These are phyloP conservation scores for Micoletzkya japonica DNA, from an alignment of 2,888 invertebrate species.

Conservation along the genomic window DNA sequence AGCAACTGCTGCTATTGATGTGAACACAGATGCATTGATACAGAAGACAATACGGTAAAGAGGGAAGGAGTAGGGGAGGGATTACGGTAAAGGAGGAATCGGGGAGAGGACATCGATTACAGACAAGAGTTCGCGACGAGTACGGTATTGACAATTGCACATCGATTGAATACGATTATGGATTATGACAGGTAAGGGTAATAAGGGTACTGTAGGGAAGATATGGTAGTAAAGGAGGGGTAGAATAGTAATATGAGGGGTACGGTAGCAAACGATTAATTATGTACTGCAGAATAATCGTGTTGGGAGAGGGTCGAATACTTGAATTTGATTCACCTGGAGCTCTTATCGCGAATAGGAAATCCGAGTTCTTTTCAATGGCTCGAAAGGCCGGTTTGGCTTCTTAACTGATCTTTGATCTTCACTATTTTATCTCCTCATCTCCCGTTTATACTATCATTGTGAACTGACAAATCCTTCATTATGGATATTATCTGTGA, in stretches of 20 bases:
- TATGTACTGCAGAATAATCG: slow-evolving; percentile 66
- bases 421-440: no score
- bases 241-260: not conserved
- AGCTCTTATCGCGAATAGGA: slow-evolving; percentile 60
- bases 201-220: not conserved
- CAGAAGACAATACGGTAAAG: slow-evolving; percentile 64
- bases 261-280: slow-evolving; percentile 34
- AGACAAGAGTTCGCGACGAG: slow-evolving; percentile 11
- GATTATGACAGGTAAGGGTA: no score
- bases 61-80: not conserved
- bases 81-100: not conserved
- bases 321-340: slow-evolving; percentile 65
- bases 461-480: no score
- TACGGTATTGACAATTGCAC: slow-evolving; percentile 19
- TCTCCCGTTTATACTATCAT: no score
- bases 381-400: slow-evolving; percentile 62
- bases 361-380: slow-evolving; percentile 65
- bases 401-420: not conserved
- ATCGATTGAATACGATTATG: slow-evolving; percentile 19
- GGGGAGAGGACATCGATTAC: not conserved
- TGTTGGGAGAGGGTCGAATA: slow-evolving; percentile 65
- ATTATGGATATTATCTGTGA: no score
- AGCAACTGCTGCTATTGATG: slow-evolving; percentile 70
- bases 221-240: not conserved
- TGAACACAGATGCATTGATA: slow-evolving; percentile 69